Percentiles rank a stretch among this genome's conserved stretches.
Conservation (phyloP, 2,888 invertebrate genomes). For the Synanthedon tipuliformis region DNA sequence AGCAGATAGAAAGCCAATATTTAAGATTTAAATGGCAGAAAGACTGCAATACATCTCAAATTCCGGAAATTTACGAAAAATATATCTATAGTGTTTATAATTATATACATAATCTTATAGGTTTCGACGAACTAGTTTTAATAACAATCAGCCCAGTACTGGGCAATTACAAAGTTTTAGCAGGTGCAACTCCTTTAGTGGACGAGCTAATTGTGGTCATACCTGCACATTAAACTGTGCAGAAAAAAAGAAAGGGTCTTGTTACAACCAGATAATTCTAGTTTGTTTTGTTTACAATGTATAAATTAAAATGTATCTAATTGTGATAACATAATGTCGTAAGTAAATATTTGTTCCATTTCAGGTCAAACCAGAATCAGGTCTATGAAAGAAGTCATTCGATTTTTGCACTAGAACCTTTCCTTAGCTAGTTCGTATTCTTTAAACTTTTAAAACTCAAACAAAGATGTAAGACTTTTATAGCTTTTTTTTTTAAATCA, state of each 20-base stretch:
- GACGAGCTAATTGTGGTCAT: slow-evolving; percentile 46
- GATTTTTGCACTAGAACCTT: too few relatives aligned
- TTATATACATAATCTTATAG: not conserved
- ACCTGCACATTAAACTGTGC: slow-evolving; percentile 37
- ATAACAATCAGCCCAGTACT: slow-evolving; percentile 38
- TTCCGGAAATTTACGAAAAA: too few relatives aligned
- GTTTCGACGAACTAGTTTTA: slow-evolving; percentile 23
- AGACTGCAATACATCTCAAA: too few relatives aligned
- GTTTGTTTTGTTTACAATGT: slow-evolving; percentile 12
- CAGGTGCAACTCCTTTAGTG: slow-evolving; percentile 54
- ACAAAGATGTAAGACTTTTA: too few relatives aligned
- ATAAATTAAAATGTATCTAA: not conserved
- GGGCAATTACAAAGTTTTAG: slow-evolving; percentile 42
- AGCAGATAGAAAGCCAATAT: too few relatives aligned
- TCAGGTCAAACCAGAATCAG: not conserved
- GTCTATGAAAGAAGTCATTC: too few relatives aligned
- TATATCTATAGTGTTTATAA: too few relatives aligned
- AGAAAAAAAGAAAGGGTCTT: slow-evolving; percentile 25
- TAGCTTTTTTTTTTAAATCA: too few relatives aligned
- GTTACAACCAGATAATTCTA: slow-evolving; percentile 28
- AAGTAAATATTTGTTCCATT: too few relatives aligned
- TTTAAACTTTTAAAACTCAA: too few relatives aligned
- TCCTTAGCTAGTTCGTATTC: too few relatives aligned
- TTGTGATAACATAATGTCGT: not conserved
- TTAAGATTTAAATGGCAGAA: too few relatives aligned